A percentile compares a stretch with the other conserved stretches of the same genome.
Evolutionary conservation across 2,113 vertebrate species (phyloP).

Genomic region (Pteropus alecto): DNA sequence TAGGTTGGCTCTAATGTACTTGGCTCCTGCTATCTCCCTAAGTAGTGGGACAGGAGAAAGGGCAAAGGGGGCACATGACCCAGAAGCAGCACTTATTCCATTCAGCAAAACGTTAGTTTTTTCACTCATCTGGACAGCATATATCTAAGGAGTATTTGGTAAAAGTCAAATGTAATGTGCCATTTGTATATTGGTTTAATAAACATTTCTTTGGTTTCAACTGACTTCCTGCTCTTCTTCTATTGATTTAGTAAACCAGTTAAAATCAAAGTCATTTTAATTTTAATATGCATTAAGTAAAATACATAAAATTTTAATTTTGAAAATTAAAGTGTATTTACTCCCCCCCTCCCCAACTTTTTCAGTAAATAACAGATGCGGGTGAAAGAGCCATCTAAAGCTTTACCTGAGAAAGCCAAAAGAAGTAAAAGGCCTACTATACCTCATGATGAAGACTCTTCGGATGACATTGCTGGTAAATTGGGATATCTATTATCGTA

Average conservation of each 20-base stretch:
- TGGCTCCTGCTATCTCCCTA: neutral
- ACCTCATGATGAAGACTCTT: conserved; percentile 95
- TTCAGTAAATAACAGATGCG: conserved; percentile 92
- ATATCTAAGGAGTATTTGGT: neutral
- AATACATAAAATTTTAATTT: conserved; percentile 5
- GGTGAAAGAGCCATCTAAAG: conserved; percentile 94
- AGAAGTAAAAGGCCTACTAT: conserved; percentile 90
- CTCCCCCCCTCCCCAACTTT: conserved; percentile 22
- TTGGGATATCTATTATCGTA: neutral
- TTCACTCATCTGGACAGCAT: neutral
- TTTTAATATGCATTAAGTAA: conserved; percentile 34
- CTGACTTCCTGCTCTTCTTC: neutral
- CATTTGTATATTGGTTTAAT: neutral
- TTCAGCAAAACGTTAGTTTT: neutral
- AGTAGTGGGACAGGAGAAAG: neutral
- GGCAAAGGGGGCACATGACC: neutral
- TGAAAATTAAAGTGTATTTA: conserved; percentile 9
- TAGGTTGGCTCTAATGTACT: neutral
- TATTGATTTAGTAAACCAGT: neutral
- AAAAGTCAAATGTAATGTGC: neutral
- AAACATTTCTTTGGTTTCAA: conserved; percentile 11
- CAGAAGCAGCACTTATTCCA: neutral
- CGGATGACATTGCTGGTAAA: conserved; percentile 95
- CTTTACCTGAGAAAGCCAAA: conserved; percentile 91
- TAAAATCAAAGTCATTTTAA: neutral